phyloP scores from a whole-genome alignment of 2,797 vertebrate species.

The Lacerta agilis region DNA sequence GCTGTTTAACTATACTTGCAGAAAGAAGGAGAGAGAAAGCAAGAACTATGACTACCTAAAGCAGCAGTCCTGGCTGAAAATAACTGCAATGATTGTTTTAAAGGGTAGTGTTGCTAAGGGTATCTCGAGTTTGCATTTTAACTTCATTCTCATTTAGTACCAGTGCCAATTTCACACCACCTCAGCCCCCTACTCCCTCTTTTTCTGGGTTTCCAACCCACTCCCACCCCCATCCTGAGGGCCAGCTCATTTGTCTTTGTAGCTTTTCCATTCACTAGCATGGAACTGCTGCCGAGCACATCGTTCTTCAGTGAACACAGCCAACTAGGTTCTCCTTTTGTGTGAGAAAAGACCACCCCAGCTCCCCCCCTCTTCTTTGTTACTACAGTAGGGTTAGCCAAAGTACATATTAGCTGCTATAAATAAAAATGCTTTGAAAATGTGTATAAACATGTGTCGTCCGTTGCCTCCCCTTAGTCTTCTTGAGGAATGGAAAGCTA shows the following conservation, averaged over 20 bases:
- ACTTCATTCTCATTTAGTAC: not conserved
- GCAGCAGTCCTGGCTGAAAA: not conserved
- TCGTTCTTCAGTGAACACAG: conserved; percentile 64
- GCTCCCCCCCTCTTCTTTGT: conserved; percentile 2
- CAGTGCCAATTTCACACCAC: not conserved
- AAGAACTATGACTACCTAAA: not conserved
- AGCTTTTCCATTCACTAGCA: conserved; percentile 54
- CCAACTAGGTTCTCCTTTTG: conserved; percentile 71
- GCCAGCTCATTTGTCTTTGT: conserved; percentile 59
- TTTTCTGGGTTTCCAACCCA: not conserved
- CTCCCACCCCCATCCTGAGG: conserved; percentile 20
- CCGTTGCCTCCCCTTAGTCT: conserved; percentile 50
- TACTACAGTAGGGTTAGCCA: conserved; percentile 59
- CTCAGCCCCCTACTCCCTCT: conserved; percentile 41
- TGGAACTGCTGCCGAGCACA: conserved; percentile 41
- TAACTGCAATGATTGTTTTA: not conserved
- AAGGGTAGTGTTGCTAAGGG: not conserved
- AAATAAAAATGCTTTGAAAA: conserved; percentile 66
- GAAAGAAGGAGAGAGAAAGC: not conserved
- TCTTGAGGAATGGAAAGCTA: conserved; percentile 55
- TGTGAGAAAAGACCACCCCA: conserved; percentile 33
- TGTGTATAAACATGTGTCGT: conserved; percentile 32
- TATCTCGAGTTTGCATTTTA: conserved; percentile 3
- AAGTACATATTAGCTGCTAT: conserved; percentile 66
- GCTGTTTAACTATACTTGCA: not conserved